Evolutionary conservation across 2,888 invertebrate species (phyloP), one percentile per base, ranked within the genome.

Genomic region (Luffia ferchaultella): DNA sequence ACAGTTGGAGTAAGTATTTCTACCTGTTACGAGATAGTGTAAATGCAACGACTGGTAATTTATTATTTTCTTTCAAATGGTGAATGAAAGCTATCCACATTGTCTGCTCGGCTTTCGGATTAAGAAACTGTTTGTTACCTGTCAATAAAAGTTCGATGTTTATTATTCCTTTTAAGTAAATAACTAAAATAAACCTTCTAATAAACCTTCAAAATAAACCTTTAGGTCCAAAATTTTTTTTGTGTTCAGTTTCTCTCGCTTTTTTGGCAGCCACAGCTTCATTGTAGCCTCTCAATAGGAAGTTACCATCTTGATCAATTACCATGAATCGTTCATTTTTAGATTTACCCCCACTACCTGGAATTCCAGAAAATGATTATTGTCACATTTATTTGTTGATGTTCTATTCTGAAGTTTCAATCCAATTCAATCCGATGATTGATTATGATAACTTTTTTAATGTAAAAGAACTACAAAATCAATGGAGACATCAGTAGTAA

Each of bases 41-140:
- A 67, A 99, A 99, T 0, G 94, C 93, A 0, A 99, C 97, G 0
- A 95, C 94, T 0, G 99, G 99, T 50, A 99, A 82, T 65, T 95
- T 90, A 60, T 97, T 91, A 53, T 90, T 87, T 54, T 89, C 88
- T 60, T 89, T 88, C 49, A 99, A 85, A 76, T 95, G 93, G 58
- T 93, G 91, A 43, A 98, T 89, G 47, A 97, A 85, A 2, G 91
- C 90, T 41, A 89, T 86, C 92, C 94, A 96, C 67, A 93, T 88
- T 0, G 90, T 90, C 64, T 91, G 92, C 58, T 97, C 96, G 61
- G 93, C 90, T 63, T 90, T 89, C 0, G 85, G 83, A 55, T 79
- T 85, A 54, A 71, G 64, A 48, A 66, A 73, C 55, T 68, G 73
- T 55, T 75, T 79, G 3, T 74, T 71, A 58, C 80, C 84, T 74